Evolutionary conservation across 2,888 invertebrate species (phyloP), one percentile per base, ranked within the genome.

Genomic region (Gari tellinella): DNA sequence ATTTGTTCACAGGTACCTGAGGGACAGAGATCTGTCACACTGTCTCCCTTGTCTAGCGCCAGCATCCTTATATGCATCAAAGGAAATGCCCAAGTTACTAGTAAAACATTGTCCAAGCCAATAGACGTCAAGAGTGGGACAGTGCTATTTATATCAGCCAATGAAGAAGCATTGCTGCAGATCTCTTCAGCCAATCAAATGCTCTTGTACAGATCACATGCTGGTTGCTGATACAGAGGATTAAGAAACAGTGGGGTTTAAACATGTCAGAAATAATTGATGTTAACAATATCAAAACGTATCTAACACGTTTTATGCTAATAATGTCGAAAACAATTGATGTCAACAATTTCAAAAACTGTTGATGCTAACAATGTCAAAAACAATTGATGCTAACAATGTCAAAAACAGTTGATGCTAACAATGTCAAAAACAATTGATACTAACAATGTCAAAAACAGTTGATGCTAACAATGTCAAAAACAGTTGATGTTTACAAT

Each of bases 11-110:
- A 83, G 83, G 68, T 80, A 19, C 72, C 70, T 17, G 46, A 58
- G 26, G 81, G 65, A 23, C 64, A 80, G 8, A 76, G 70, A 4
- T 64, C 92, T 0, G 95, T 95, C 91, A 93, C 93, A 81, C 93
- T 96, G 7, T 93, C 94, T 64, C 93, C 94, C 61, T 93, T 95
- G 15, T 91, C 94, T n/a, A 95, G 95, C 76, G 96, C 96, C 0
- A 96, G 96, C 84, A 95, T 97, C 73, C 89, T 97, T 48, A 93
- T 97, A 60, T 94, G 96, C n/a, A 93, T 95, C 7, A 92, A 94
- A 2, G 97, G 97, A 0, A 88, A 92, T 7, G 95, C 94, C 4
- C 91, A 89, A 43, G 92, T 92, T 0, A 93, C 92, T 77, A 93
- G 93, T 2, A 45, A 65, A n/a, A 75, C 85, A 4, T 41, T 86